A percentile compares a stretch with the other conserved stretches of the same genome.
These are phyloP conservation scores for Bactericera cockerelli DNA, from an alignment of 1,140 invertebrate genomes.

Conservation along the genomic window DNA sequence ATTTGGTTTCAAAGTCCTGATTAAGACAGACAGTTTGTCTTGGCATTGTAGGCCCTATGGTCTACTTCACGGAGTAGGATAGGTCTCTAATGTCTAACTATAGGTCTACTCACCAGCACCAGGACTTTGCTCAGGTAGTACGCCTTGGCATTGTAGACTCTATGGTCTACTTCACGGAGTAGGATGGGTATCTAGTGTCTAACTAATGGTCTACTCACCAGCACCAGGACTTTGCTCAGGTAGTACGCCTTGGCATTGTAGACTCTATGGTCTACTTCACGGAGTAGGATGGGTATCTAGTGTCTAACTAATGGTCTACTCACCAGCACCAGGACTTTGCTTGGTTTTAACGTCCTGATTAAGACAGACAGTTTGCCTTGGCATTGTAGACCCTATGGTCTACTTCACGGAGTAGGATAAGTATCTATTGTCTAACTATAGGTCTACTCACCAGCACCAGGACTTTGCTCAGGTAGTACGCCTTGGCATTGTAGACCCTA, in stretches of 20 bases:
- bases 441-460: constrained; percentile 45
- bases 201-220: too few relatives aligned
- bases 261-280: constrained; percentile 46
- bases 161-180: constrained; percentile 45
- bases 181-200: constrained; percentile 47
- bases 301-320: too few relatives aligned
- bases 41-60: constrained; percentile 44
- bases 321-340: constrained; percentile 51
- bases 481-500: constrained; percentile 42
- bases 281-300: constrained; percentile 44
- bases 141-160: constrained; percentile 43
- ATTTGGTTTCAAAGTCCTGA: too few relatives aligned
- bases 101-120: constrained; percentile 45
- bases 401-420: constrained; percentile 45
- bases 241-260: constrained; percentile 51
- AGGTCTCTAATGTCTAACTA: too few relatives aligned
- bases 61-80: constrained; percentile 46
- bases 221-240: constrained; percentile 46
- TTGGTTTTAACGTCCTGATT: too few relatives aligned
- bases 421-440: too few relatives aligned
- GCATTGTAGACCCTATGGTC: constrained; percentile 46
- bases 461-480: constrained; percentile 55
- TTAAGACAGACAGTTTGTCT: constrained; percentile 49
- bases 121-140: constrained; percentile 55
- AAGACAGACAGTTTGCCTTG: constrained; percentile 46